Conservation (phyloP, 2,888 invertebrate genomes). For the Drosophila multiciliata region DNA sequence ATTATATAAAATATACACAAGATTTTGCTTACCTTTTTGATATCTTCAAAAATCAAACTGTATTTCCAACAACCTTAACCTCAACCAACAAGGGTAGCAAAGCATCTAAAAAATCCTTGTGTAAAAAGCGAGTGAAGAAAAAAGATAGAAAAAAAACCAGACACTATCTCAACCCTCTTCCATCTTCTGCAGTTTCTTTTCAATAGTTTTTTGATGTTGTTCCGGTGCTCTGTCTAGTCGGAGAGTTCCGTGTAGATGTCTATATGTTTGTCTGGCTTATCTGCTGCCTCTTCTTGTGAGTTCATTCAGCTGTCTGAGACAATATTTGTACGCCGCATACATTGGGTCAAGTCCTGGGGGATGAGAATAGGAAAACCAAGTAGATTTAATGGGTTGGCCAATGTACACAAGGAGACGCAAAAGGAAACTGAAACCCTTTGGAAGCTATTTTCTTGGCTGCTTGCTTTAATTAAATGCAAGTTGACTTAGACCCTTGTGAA, state of each 20-base stretch:
- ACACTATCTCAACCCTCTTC: slow-evolving; percentile 37
- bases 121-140: background rate
- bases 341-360: slow-evolving; percentile 49
- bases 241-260: slow-evolving; percentile 41
- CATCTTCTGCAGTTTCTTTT: slow-evolving; percentile 37
- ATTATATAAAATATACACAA: background rate
- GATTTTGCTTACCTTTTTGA: background rate
- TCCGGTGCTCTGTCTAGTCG: slow-evolving; percentile 30
- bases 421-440: slow-evolving; percentile 13
- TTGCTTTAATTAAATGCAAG: slow-evolving; percentile 70
- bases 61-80: background rate
- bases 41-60: background rate
- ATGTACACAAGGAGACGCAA: slow-evolving; percentile 19
- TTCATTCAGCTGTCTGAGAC: slow-evolving; percentile 67
- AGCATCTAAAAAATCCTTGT: slow-evolving; percentile 1
- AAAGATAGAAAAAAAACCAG: slow-evolving; percentile 1
- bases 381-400: slow-evolving; percentile 37
- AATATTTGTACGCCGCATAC: slow-evolving; percentile 79
- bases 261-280: slow-evolving; percentile 60
- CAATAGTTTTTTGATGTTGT: slow-evolving; percentile 15
- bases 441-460: slow-evolving; percentile 27
- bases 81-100: background rate
- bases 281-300: slow-evolving; percentile 36
- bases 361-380: slow-evolving; percentile 30
- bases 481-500: slow-evolving; percentile 23